Base-by-base conservation (phyloP, 2,888 invertebrate genomes). In the Drosophila histrio region DNA sequence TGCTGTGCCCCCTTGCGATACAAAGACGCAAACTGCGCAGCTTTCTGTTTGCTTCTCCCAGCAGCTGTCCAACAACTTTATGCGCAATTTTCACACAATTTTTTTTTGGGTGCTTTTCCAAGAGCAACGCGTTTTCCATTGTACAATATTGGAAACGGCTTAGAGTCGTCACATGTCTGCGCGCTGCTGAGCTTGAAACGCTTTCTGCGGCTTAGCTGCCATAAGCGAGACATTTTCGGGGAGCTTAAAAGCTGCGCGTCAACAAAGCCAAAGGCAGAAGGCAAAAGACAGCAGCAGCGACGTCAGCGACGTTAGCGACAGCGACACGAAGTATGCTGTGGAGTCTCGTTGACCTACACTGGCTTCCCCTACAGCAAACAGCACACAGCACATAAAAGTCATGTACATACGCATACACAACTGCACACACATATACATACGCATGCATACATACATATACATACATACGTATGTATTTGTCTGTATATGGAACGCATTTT, bases 281-380 rank as follows among this genome's bases (percentile, higher is more conserved):
- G 21, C 28, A 22, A n/a, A 13, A 41, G 22, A 17, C 50, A 47
- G 38, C 53, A 28, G 7, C 58, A 15, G 30, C 49, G 47, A 3
- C 30, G 43, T 7, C 44, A 22, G 22, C 34, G 54, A 49, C 24
- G 49, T 3, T 43, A 39, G 26, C 46, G 28, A 13, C 54, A 36
- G 19, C 44, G 34, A 34, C 49, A 36, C 67, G 38, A 67, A 61
- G 54, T 53, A 58, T 66, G 73, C 53, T 67, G 30, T 59, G 41
- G 38, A 44, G 69, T 78, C 77, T 66, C 77, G 64, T 63, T 78
- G 78, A 79, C 78, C 78, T 80, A 78, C 78, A 79, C 80, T 79
- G 64, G 59, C 72, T 66, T 59, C 76, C 70, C 74, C 77, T 74
- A 57, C 53, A 58, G 49, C 54, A 34, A 30, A 36, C 53, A 49